Conservation (phyloP, 1,140 invertebrate genomes). For the Coelopa frigida region DNA sequence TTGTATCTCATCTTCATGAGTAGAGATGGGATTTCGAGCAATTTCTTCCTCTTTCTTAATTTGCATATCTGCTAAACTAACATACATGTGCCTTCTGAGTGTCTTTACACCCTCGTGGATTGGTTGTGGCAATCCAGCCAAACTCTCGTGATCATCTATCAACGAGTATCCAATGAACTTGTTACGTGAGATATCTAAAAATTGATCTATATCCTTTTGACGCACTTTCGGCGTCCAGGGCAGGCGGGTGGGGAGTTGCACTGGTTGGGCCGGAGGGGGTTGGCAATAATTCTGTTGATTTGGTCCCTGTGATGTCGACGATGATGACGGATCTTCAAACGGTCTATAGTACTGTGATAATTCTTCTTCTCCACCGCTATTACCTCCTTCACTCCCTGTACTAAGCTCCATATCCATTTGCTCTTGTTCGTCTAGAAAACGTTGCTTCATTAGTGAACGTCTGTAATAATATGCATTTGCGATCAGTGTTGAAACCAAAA, state of each 20-base stretch:
- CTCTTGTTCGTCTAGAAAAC: constrained; percentile 80
- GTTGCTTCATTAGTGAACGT: constrained; percentile 65
- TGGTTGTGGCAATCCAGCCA: constrained; percentile 87
- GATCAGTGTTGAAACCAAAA: too few species aligned
- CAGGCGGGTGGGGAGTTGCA: constrained; percentile 48
- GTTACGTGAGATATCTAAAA: constrained; percentile 80
- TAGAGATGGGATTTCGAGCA: constrained; percentile 67
- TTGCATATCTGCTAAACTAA: constrained; percentile 74
- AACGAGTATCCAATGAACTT: constrained; percentile 94
- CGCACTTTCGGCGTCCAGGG: constrained; percentile 97
- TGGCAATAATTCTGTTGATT: constrained; percentile 28
- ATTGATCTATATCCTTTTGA: constrained; percentile 85
- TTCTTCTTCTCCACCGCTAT: constrained; percentile 44
- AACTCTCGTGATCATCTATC: constrained; percentile 73
- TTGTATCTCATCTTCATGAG: constrained; percentile 63
- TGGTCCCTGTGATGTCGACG: constrained; percentile 15
- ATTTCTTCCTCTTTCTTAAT: constrained; percentile 78
- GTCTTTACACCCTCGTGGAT: constrained; percentile 93
- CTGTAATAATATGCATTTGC: constrained; percentile 16
- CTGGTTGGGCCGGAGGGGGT: constrained; percentile 23
- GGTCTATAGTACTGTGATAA: constrained; percentile 48
- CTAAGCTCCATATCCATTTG: constrained; percentile 59
- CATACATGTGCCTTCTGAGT: constrained; percentile 79
- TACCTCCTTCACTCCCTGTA: constrained; percentile 32
- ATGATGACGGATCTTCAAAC: constrained; percentile 46